Percentiles rank a stretch among this genome's conserved stretches.
Evolutionary conservation across 1,140 invertebrate species (phyloP).

Genomic region (Camponotus floridanus): DNA sequence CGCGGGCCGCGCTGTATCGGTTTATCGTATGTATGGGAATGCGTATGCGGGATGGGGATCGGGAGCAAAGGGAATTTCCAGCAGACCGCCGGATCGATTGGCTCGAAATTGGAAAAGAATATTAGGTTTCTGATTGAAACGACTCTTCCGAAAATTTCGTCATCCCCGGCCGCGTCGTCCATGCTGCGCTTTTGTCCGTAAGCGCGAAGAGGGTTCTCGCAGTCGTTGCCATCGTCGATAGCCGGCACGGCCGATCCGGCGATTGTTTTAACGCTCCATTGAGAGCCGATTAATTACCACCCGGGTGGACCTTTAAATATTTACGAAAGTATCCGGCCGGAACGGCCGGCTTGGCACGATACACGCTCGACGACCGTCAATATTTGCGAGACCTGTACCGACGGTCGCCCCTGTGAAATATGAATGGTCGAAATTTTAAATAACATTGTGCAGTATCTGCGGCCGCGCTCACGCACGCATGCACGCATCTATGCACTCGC

Average conservation of each 20-base stretch:
- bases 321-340: conserved; percentile 64
- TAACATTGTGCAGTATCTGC: conserved; percentile 62
- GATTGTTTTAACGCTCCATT: conserved; percentile 61
- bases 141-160: conserved; percentile 72
- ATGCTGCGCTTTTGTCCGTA: conserved; percentile 62
- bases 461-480: not conserved
- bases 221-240: not conserved
- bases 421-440: conserved; percentile 69
- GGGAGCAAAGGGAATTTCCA: conserved; percentile 80
- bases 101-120: conserved; percentile 79
- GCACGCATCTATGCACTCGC: not conserved
- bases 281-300: conserved; percentile 68
- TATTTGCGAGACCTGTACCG: conserved; percentile 56
- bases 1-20: conserved; percentile 63
- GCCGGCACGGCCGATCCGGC: conserved; percentile 15
- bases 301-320: conserved; percentile 62
- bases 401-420: conserved; percentile 56
- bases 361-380: conserved; percentile 50
- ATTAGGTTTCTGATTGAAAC: conserved; percentile 81
- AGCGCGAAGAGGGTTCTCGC: conserved; percentile 49
- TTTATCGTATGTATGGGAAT: conserved; percentile 72
- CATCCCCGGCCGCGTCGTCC: conserved; percentile 33
- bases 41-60: conserved; percentile 57
- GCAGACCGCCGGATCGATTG: conserved; percentile 81
- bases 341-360: conserved; percentile 40